Percentiles rank a stretch among this genome's conserved stretches.
Evolutionary conservation across 2,888 invertebrate species (phyloP).

Genomic region (Cataglyphis cursor): DNA sequence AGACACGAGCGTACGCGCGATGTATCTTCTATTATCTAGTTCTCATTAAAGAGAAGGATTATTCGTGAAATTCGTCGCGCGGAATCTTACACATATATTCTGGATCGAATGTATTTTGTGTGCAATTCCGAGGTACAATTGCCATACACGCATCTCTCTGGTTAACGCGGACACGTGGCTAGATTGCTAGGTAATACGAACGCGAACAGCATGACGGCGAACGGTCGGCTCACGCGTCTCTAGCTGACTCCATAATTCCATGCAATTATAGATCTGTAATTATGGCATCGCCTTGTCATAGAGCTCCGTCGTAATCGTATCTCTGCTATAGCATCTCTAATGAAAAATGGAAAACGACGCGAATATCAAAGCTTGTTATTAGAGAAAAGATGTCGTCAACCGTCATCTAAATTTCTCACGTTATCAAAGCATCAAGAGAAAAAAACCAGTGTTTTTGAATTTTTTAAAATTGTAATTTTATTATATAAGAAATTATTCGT

Average conservation of each 20-base stretch:
- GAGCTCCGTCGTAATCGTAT: constrained; percentile 56
- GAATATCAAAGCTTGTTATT: background rate
- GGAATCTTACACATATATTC: background rate
- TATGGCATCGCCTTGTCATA: constrained; percentile 69
- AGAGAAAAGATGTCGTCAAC: background rate
- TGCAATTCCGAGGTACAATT: background rate
- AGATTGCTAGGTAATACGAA: constrained; percentile 59
- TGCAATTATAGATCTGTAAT: constrained; percentile 80
- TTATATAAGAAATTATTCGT: background rate
- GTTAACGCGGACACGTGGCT: constrained; percentile 3
- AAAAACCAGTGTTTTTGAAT: background rate
- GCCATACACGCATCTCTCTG: constrained; percentile 20
- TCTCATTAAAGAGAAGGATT: background rate
- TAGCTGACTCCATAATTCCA: constrained; percentile 80
- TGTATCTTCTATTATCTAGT: background rate
- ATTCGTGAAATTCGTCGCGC: background rate
- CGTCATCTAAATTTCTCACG: background rate
- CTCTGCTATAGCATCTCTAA: constrained; percentile 16
- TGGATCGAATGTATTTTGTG: background rate
- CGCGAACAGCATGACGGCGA: constrained; percentile 76
- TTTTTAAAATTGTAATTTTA: background rate
- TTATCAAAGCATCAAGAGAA: too few species aligned
- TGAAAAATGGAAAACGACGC: background rate
- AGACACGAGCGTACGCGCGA: background rate
- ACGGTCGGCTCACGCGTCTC: constrained; percentile 80